Base-by-base conservation (phyloP, 2,888 invertebrate genomes). In the Osmoderma eremita region DNA sequence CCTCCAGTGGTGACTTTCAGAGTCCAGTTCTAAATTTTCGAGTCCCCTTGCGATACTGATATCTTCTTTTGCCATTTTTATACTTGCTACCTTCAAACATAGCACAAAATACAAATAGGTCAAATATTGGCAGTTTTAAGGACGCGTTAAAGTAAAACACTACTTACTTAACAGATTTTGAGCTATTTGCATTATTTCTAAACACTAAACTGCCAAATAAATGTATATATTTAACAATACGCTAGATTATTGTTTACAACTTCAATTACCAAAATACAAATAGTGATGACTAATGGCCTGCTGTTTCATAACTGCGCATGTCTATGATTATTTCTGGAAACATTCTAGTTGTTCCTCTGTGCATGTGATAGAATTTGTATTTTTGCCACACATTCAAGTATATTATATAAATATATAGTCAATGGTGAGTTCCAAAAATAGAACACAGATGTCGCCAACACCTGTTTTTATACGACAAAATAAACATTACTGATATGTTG, bases 21-120 rank as follows among this genome's bases (percentile, higher is more conserved):
- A 30, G 30, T 63, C 50, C 72, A 83, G 75, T 75, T 81, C 80
- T 69, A 83, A 75, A 65, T 80, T 81, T 74, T 81, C 75, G 67
- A 83, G 74, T 69, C 76, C 77, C 64, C 69, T 76, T 61, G 77
- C 76, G 65, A 83, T 74, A 73, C 72, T 78, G 69, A 76, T 72
- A 72, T 82, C 82, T 76, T 81, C 81, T 78, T 78, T 79, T 68
- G 80, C 77, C 79, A 81, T 81, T 74, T 74, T 76, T 75, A 72
- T 53, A 39, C 61, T 65, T 51, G 49, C 15, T 48, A 63, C 62
- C 65, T 68, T 49, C 45, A 50, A 62, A 62, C n/a, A 63, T 38
- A 36, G 38, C 53, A 39, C 15, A 36, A 22, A 15, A 22, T 50
- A 63, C 38, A 65, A 63, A 63, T 68, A 56, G 68, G 65, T 68